These are phyloP conservation scores for Caloenas nicobarica DNA, from an alignment of 2,113 vertebrate species.

Conservation along the genomic window DNA sequence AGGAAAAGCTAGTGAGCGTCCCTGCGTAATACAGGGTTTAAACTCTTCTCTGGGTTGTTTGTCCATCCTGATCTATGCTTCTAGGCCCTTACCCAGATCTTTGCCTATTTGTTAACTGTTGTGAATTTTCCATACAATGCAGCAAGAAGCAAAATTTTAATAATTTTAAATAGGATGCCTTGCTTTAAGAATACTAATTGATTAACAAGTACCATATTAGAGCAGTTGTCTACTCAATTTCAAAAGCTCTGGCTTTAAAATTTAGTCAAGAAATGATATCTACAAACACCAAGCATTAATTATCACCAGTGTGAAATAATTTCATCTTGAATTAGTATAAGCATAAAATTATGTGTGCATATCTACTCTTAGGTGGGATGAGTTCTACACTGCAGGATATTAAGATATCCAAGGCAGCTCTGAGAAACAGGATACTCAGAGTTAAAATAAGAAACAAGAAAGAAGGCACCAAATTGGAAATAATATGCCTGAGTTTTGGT, in stretches of 20 bases:
- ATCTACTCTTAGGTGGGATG: background rate
- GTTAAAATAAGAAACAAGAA: background rate
- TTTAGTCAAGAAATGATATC: background rate
- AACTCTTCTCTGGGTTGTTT: background rate
- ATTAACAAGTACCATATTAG: background rate
- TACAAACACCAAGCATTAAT: background rate
- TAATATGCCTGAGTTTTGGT: background rate
- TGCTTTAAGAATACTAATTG: background rate
- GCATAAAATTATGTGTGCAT: background rate
- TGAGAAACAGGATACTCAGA: background rate
- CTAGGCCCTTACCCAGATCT: background rate
- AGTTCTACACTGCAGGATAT: background rate
- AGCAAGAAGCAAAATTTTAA: background rate
- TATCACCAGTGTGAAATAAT: background rate
- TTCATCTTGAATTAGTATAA: background rate
- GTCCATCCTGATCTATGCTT: background rate
- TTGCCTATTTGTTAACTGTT: background rate
- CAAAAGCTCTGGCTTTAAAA: background rate
- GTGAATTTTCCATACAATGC: background rate
- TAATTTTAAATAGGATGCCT: background rate
- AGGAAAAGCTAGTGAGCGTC: background rate
- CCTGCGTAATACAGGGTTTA: rapidly evolving
- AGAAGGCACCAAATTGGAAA: background rate
- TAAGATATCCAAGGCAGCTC: background rate
- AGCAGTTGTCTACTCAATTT: background rate